These are phyloP conservation scores for Nymphalis polychloros DNA, from an alignment of 2,888 invertebrate species.

Conservation along the genomic window DNA sequence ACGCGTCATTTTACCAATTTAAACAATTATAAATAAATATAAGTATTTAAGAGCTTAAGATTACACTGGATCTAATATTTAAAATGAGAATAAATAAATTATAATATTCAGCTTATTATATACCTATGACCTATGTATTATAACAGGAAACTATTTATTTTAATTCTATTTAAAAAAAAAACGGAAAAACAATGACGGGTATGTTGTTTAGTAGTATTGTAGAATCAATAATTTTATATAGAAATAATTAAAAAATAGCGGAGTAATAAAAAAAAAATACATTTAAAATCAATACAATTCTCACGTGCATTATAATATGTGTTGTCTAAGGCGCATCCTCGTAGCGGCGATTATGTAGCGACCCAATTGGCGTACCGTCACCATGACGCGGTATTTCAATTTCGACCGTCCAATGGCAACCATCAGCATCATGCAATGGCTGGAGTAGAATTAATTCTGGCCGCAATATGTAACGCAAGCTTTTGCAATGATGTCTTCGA, in stretches of 20 bases:
- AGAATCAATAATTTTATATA: not conserved
- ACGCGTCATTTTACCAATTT: no score
- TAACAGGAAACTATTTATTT: no score
- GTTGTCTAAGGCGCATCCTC: constrained; percentile 43
- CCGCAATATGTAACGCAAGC: constrained; percentile 71
- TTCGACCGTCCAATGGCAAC: constrained; percentile 35
- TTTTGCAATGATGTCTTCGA: constrained; percentile 64
- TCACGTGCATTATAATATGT: constrained; percentile 47
- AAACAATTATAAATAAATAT: no score
- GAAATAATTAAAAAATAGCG: not conserved
- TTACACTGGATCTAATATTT: no score
- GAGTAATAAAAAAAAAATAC: constrained; percentile 12
- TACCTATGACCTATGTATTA: no score
- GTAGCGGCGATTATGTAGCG: constrained; percentile 37
- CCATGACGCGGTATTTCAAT: constrained; percentile 39
- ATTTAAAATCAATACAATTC: constrained; percentile 46
- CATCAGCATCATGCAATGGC: constrained; percentile 55
- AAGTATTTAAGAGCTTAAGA: no score
- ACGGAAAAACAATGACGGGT: no score
- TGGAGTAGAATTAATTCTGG: constrained; percentile 68
- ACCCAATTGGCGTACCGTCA: constrained; percentile 29
- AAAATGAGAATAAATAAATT: no score
- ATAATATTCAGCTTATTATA: no score
- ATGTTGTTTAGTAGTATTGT: no score
- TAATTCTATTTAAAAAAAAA: no score